phyloP scores from a whole-genome alignment of 2,888 invertebrate genomes.

The Nymphalis polychloros region DNA sequence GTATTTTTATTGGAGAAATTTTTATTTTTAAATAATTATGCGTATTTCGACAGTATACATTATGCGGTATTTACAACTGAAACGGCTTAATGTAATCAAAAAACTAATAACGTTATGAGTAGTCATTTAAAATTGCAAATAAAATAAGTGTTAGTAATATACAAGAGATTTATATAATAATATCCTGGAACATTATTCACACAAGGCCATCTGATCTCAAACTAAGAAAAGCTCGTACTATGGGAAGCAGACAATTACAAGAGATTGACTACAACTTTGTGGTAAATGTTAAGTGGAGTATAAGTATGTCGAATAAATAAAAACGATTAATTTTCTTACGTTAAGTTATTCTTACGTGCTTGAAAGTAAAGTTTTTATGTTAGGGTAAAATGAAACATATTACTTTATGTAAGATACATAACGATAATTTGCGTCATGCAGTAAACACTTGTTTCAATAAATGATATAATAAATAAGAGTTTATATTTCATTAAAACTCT shows the following conservation, averaged over 20 bases:
- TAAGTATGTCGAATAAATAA: too few relatives aligned
- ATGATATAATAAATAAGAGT: constrained; percentile 27
- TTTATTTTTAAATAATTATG: constrained; percentile 4
- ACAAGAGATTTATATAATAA: too few relatives aligned
- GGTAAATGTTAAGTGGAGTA: too few relatives aligned
- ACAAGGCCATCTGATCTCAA: too few relatives aligned
- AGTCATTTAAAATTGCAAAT: too few relatives aligned
- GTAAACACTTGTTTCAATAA: constrained; percentile 35
- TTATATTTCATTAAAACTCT: not conserved
- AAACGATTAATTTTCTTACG: not conserved
- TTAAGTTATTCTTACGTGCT: not conserved
- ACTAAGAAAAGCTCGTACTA: too few relatives aligned
- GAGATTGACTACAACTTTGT: too few relatives aligned
- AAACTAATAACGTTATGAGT: not conserved
- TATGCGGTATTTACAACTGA: too few relatives aligned
- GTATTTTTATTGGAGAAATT: constrained; percentile 26
- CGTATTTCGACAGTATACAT: not conserved
- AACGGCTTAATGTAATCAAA: not conserved
- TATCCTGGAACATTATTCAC: too few relatives aligned
- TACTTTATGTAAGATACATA: constrained; percentile 8
- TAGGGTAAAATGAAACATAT: constrained; percentile 12
- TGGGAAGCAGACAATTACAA: too few relatives aligned
- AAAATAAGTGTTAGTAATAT: too few relatives aligned
- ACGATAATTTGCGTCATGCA: constrained; percentile 30
- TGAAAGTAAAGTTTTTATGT: not conserved